These are phyloP conservation scores for Glyphotaelius pellucidus DNA, from an alignment of 2,888 invertebrate species.

Conservation along the genomic window DNA sequence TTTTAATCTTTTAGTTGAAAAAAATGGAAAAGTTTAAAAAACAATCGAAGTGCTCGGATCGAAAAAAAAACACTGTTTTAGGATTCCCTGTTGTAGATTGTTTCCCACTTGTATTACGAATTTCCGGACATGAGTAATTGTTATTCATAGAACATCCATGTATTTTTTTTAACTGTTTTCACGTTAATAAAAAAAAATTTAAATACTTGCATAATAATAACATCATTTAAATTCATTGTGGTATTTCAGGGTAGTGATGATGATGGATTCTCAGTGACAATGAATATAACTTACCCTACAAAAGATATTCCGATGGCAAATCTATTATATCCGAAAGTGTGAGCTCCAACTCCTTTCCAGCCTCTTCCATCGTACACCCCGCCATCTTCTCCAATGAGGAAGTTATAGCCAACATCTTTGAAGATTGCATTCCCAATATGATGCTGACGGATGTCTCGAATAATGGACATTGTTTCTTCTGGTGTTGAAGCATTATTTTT, in stretches of 20 bases:
- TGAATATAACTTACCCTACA: slow-evolving; percentile 70
- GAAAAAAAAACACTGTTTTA: no score
- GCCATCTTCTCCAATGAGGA: slow-evolving; percentile 78
- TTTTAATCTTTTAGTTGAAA: no score
- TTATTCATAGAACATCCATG: no score
- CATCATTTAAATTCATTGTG: not conserved
- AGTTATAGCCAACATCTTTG: slow-evolving; percentile 77
- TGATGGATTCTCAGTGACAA: not conserved
- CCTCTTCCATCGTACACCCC: slow-evolving; percentile 78
- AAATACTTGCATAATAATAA: no score
- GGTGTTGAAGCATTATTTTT: not conserved
- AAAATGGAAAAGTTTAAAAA: no score
- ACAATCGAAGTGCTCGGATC: no score
- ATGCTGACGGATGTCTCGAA: slow-evolving; percentile 75
- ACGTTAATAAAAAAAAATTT: no score
- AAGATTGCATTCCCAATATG: slow-evolving; percentile 75
- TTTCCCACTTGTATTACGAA: no score
- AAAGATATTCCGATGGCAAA: slow-evolving; percentile 75
- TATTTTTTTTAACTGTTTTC: no score
- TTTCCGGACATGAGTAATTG: no score
- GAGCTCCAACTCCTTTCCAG: slow-evolving; percentile 77
- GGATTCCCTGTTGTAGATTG: no score
- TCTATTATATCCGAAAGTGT: slow-evolving; percentile 76
- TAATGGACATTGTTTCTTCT: slow-evolving; percentile 71
- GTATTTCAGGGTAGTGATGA: not conserved